phyloP scores from a whole-genome alignment of 2,888 invertebrate species.

The Danaus chrysippus region DNA sequence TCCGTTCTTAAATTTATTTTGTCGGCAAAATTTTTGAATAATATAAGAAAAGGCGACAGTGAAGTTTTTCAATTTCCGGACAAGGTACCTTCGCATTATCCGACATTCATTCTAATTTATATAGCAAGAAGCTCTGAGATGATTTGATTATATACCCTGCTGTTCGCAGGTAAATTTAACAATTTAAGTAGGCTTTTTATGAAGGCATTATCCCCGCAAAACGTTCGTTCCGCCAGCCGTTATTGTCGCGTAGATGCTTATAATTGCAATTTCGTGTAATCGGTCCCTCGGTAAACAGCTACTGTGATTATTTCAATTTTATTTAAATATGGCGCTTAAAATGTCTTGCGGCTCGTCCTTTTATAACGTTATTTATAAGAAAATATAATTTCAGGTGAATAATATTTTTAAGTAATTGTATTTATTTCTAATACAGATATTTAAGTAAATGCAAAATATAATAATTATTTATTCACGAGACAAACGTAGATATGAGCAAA shows the following conservation, averaged over 20 bases:
- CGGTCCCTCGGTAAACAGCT: conserved; percentile 44
- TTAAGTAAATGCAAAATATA: neutral
- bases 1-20: conserved; percentile 44
- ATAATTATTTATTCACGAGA: too few species aligned
- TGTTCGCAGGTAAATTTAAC: conserved; percentile 68
- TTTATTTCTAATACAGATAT: conserved; percentile 2
- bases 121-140: conserved; percentile 65
- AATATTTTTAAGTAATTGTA: neutral
- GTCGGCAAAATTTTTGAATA: conserved; percentile 55
- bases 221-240: conserved; percentile 45
- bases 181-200: conserved; percentile 67
- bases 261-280: conserved; percentile 53
- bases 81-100: conserved; percentile 65
- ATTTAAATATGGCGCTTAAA: conserved; percentile 12
- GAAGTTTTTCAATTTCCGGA: conserved; percentile 77
- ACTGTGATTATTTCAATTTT: conserved; percentile 26
- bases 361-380: neutral
- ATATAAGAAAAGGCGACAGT: conserved; percentile 49
- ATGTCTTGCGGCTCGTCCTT: conserved; percentile 2
- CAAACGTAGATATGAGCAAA: too few species aligned
- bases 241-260: conserved; percentile 53
- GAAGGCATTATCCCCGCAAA: conserved; percentile 58
- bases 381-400: neutral
- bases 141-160: conserved; percentile 68
- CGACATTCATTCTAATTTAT: conserved; percentile 65